Evolutionary conservation across 2,113 vertebrate genomes (phyloP).

Genomic region (Rhea pennata): DNA sequence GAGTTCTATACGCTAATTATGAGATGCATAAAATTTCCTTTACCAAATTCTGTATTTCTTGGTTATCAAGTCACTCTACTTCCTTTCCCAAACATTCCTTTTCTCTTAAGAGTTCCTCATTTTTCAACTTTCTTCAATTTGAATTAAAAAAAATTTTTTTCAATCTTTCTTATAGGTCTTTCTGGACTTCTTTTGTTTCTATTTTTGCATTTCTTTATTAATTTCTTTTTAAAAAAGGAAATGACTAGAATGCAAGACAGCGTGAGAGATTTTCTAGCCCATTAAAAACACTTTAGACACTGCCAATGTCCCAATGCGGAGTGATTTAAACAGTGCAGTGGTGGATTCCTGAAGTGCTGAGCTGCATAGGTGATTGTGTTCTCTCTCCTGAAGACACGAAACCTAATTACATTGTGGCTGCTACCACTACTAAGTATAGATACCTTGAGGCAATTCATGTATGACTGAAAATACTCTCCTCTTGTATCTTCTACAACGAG

Average conservation of each 20-base stretch:
- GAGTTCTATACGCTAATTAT: background rate
- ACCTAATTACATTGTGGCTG: background rate
- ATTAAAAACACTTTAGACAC: background rate
- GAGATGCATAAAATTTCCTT: constrained; percentile 6
- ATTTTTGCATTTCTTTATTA: background rate
- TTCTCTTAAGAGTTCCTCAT: background rate
- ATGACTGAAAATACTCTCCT: background rate
- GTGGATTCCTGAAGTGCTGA: background rate
- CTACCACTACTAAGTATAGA: background rate
- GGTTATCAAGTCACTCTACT: background rate
- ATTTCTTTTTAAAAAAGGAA: background rate
- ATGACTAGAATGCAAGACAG: background rate
- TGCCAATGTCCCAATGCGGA: background rate
- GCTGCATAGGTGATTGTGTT: background rate
- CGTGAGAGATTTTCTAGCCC: background rate
- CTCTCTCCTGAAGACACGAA: background rate
- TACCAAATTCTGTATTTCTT: background rate
- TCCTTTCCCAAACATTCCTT: background rate
- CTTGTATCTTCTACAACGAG: background rate
- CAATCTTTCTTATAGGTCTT: background rate
- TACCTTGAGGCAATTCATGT: background rate
- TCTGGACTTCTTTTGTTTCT: background rate
- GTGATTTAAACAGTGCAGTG: background rate
- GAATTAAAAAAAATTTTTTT: background rate
- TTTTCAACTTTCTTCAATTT: background rate